Evolutionary conservation across 2,888 invertebrate genomes (phyloP).

Genomic region (Macrophya annulata): DNA sequence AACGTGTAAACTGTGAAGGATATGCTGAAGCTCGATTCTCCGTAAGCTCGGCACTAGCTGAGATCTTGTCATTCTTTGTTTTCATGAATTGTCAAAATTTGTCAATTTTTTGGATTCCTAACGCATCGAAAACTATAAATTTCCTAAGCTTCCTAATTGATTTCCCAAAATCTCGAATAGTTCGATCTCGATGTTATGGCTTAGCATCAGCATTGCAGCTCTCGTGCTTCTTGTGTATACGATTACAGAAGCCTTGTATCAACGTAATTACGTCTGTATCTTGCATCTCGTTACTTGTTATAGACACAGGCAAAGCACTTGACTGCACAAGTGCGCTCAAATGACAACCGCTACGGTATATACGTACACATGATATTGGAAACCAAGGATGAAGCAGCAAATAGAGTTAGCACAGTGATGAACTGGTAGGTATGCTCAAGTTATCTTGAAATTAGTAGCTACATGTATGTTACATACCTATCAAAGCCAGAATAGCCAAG

Average conservation of each 20-base stretch:
- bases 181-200: neutral
- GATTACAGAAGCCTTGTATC: neutral
- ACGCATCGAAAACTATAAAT: too few relatives aligned
- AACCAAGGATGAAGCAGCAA: neutral
- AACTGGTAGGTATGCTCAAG: neutral
- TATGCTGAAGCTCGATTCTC: too few relatives aligned
- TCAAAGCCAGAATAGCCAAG: too few relatives aligned
- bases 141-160: neutral
- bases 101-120: too few relatives aligned
- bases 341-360: constrained; percentile 1
- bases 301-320: neutral
- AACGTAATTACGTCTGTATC: neutral
- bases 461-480: neutral
- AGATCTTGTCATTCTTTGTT: too few relatives aligned
- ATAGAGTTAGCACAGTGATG: neutral
- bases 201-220: neutral
- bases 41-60: too few relatives aligned
- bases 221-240: neutral
- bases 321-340: constrained; percentile 33
- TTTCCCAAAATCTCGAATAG: neutral
- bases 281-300: constrained; percentile 21
- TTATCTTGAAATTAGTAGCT: neutral
- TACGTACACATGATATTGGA: neutral
- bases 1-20: too few relatives aligned
- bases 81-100: too few relatives aligned